phyloP scores from a whole-genome alignment of 2,113 vertebrate species.

The Cyanoliseus patagonus region DNA sequence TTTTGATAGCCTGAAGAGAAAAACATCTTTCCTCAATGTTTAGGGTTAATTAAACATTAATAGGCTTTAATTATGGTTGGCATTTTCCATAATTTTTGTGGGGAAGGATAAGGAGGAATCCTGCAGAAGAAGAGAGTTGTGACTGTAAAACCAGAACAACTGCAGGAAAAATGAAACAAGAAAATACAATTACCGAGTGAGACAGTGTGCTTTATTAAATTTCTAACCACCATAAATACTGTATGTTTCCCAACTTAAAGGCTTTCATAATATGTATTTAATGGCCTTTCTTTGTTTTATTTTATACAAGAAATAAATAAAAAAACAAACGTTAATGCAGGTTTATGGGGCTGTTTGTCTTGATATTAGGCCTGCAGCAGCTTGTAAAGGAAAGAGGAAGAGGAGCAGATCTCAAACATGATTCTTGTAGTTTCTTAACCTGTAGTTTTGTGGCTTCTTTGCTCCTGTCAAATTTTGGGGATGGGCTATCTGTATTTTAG shows the following conservation, averaged over 20 bases:
- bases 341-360: not conserved
- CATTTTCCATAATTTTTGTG: conserved; percentile 34
- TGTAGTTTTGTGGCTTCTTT: not conserved
- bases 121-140: not conserved
- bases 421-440: not conserved
- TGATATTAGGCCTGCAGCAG: not conserved
- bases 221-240: not conserved
- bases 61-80: conserved; percentile 38
- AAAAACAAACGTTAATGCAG: not conserved
- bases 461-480: not conserved
- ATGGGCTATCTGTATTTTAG: not conserved
- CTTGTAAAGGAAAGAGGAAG: not conserved
- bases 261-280: not conserved
- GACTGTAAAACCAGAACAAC: not conserved
- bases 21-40: not conserved
- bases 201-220: not conserved
- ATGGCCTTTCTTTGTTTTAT: not conserved
- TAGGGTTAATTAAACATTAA: conserved; percentile 59
- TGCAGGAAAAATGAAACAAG: not conserved
- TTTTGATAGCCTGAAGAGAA: conserved; percentile 42
- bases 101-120: not conserved
- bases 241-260: not conserved
- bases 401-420: not conserved
- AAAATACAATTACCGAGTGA: not conserved
- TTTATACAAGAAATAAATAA: not conserved